phyloP scores from a whole-genome alignment of 2,888 invertebrate genomes.

The Isotomurus palustris region DNA sequence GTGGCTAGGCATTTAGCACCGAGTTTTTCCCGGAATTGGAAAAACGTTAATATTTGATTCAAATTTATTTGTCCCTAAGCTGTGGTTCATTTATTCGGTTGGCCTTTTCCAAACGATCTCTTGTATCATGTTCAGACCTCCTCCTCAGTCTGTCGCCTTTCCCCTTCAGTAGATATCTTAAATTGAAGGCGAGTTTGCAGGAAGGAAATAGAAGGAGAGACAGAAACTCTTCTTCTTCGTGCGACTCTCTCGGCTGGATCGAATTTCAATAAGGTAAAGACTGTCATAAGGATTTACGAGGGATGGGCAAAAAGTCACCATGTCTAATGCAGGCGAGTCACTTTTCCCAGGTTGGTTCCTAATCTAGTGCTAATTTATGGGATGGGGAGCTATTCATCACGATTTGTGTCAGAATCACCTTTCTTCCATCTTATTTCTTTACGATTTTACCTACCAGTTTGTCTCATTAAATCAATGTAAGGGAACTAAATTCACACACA shows the following conservation, averaged over 20 bases:
- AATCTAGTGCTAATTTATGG: constrained; percentile 44
- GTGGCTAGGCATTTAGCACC: too few relatives aligned
- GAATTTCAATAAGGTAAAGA: constrained; percentile 23
- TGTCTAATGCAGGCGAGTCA: constrained; percentile 15
- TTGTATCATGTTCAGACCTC: too few relatives aligned
- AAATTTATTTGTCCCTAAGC: constrained; percentile 6
- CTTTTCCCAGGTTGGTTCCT: constrained; percentile 17
- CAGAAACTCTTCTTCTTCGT: too few relatives aligned
- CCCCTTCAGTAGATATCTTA: too few relatives aligned
- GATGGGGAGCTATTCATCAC: constrained; percentile 40
- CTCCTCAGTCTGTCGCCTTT: too few relatives aligned
- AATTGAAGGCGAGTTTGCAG: too few relatives aligned
- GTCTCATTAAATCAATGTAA: constrained; percentile 16
- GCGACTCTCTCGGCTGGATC: too few relatives aligned
- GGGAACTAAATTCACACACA: constrained; percentile 12
- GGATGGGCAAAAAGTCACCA: constrained; percentile 17
- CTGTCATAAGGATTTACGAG: constrained; percentile 43
- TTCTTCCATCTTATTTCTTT: constrained; percentile 16
- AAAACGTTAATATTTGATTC: too few relatives aligned
- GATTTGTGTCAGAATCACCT: constrained; percentile 40
- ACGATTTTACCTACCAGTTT: constrained; percentile 6
- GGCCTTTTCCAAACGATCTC: neutral
- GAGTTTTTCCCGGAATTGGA: too few relatives aligned
- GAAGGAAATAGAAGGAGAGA: too few relatives aligned
- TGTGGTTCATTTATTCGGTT: neutral